Percentiles rank a stretch among this genome's conserved stretches.
phyloP scores from a whole-genome alignment of 1,140 invertebrate genomes.

The Steinernema khuongi region DNA sequence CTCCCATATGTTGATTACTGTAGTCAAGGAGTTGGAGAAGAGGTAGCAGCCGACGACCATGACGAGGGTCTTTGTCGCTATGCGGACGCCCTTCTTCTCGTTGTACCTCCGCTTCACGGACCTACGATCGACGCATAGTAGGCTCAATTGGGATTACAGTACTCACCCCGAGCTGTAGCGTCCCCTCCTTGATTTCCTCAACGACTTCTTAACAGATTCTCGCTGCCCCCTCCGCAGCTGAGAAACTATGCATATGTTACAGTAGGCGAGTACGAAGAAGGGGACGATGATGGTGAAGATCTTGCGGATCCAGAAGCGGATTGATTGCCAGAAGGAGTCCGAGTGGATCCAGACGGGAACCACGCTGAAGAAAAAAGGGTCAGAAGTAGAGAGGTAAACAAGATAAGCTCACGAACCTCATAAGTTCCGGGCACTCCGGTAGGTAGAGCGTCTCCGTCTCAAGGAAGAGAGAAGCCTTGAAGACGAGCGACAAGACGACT shows the following conservation, averaged over 20 bases:
- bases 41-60: constrained; percentile 55
- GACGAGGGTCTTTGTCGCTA: constrained; percentile 45
- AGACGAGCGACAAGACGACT: constrained; percentile 35
- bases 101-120: constrained; percentile 40
- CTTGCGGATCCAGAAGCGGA: constrained; percentile 50
- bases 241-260: constrained; percentile 44
- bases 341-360: constrained; percentile 44
- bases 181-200: constrained; percentile 20
- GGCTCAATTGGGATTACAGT: not conserved
- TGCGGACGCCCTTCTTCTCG: constrained; percentile 47
- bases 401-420: constrained; percentile 36
- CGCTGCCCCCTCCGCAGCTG: constrained; percentile 30
- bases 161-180: constrained; percentile 22
- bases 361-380: constrained; percentile 23
- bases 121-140: constrained; percentile 25
- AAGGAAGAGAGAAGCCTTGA: constrained; percentile 47
- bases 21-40: constrained; percentile 46
- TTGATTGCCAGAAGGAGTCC: constrained; percentile 17
- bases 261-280: constrained; percentile 48
- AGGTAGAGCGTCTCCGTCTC: constrained; percentile 31
- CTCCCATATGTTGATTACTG: constrained; percentile 52
- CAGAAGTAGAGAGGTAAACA: not conserved
- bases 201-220: constrained; percentile 18
- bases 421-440: constrained; percentile 18
- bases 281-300: constrained; percentile 48